These are phyloP conservation scores for Hydropotes inermis DNA, from an alignment of 2,113 vertebrate genomes.

Conservation along the genomic window DNA sequence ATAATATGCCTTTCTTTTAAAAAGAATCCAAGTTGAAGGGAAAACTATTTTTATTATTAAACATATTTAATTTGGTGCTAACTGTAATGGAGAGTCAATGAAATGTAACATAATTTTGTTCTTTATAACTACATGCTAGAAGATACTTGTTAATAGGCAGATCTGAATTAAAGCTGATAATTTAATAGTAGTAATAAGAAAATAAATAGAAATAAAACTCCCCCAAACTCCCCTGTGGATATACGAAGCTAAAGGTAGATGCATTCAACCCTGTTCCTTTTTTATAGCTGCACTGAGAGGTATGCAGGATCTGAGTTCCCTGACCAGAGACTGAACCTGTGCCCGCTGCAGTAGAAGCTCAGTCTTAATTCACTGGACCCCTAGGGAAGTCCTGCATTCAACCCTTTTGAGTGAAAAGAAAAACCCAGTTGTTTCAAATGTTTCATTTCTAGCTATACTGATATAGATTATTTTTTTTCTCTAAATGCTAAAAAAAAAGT, in stretches of 20 bases:
- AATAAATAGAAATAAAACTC: background rate
- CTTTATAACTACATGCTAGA: background rate
- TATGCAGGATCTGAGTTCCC: background rate
- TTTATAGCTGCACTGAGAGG: background rate
- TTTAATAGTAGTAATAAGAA: background rate
- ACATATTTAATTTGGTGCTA: background rate
- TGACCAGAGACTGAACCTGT: background rate
- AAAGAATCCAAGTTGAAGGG: background rate
- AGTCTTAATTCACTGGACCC: background rate
- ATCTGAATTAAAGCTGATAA: background rate
- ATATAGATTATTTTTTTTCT: background rate
- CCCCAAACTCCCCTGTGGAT: background rate
- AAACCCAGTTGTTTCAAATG: background rate
- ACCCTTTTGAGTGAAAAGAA: background rate
- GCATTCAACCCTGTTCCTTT: background rate
- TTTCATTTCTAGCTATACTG: background rate
- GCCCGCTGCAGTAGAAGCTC: background rate
- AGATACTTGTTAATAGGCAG: background rate
- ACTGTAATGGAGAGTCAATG: background rate
- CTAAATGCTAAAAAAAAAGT: background rate
- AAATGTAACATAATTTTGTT: background rate
- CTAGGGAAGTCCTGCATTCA: background rate
- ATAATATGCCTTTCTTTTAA: background rate
- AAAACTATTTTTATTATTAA: background rate
- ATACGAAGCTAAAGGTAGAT: background rate